Percentiles rank a stretch among this genome's conserved stretches.
These are phyloP conservation scores for Agrochola litura DNA, from an alignment of 2,888 invertebrate species.

Conservation along the genomic window DNA sequence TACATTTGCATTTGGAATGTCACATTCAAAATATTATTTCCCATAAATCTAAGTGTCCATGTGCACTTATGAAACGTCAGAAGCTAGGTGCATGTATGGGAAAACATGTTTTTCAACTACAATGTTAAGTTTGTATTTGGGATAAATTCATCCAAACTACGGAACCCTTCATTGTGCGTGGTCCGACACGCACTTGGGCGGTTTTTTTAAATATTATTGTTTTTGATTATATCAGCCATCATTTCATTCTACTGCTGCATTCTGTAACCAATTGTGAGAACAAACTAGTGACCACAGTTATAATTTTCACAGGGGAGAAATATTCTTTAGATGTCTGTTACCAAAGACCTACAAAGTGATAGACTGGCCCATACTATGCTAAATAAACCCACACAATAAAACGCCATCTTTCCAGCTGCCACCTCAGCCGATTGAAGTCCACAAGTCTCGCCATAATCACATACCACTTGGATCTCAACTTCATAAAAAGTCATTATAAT, in stretches of 20 bases:
- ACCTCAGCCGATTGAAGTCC: not conserved
- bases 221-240: not conserved
- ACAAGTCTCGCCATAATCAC: not conserved
- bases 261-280: not conserved
- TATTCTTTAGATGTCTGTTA: not conserved
- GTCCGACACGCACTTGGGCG: no score
- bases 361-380: not conserved
- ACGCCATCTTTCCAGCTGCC: not conserved
- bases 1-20: no score
- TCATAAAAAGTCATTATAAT: not conserved
- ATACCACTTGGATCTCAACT: not conserved
- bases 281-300: not conserved
- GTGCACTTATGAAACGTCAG: no score
- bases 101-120: no score
- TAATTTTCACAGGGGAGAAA: not conserved
- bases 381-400: not conserved
- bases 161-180: no score
- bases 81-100: no score
- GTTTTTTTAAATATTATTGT: not conserved
- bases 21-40: no score
- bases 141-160: no score
- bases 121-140: no score
- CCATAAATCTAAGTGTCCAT: no score
- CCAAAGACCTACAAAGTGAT: not conserved
- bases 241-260: not conserved